Conservation (phyloP, 2,797 vertebrate genomes). For the Poecile montanus region DNA sequence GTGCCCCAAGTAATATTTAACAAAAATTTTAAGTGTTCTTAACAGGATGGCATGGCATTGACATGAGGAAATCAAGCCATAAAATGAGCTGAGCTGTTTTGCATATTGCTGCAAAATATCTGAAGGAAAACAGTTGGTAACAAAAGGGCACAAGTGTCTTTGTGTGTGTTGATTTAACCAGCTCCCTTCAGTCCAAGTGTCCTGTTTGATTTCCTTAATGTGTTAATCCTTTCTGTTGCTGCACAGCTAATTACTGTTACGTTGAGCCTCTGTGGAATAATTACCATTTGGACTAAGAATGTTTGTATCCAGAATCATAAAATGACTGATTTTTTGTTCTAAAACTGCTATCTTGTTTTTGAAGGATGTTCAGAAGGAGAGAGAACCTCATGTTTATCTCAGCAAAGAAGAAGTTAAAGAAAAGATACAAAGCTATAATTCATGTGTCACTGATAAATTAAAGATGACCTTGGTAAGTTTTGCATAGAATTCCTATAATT, state of each 20-base stretch:
- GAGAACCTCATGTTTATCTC: conserved; percentile 86
- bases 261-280: neutral
- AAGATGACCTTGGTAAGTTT: conserved; percentile 91
- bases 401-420: conserved; percentile 91
- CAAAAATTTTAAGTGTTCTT: neutral
- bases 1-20: neutral
- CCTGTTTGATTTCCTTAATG: neutral
- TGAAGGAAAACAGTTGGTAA: neutral
- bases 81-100: neutral
- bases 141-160: neutral
- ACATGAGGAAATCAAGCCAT: neutral
- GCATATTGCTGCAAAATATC: neutral
- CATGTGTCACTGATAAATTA: conserved; percentile 88
- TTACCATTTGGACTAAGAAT: neutral
- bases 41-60: neutral
- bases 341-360: conserved; percentile 37
- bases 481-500: neutral
- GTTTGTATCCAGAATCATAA: neutral
- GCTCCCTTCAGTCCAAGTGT: neutral
- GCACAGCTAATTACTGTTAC: neutral
- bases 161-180: neutral
- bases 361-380: conserved; percentile 94
- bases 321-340: neutral
- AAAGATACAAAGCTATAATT: conserved; percentile 91
- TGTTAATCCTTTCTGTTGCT: neutral